Evolutionary conservation across 2,888 invertebrate species (phyloP).

Genomic region (Leucozona laternaria): DNA sequence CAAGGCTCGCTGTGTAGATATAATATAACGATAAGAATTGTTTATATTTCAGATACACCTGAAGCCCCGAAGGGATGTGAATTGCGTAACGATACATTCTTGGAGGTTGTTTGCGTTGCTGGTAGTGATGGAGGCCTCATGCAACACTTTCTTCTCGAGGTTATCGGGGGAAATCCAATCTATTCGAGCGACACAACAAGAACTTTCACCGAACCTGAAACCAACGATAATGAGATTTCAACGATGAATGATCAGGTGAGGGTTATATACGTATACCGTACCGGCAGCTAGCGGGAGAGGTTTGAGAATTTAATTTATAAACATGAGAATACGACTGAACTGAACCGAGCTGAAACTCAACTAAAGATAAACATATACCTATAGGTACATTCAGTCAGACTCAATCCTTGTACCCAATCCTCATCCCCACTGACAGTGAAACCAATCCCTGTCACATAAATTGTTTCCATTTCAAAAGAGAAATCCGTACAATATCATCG

Average conservation of each 20-base stretch:
- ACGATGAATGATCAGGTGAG: conserved; percentile 88
- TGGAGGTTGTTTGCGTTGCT: conserved; percentile 90
- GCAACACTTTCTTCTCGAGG: conserved; percentile 93
- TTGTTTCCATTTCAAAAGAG: conserved; percentile 75
- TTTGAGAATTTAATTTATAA: conserved; percentile 75
- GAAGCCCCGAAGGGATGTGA: conserved; percentile 91
- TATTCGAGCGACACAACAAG: conserved; percentile 84
- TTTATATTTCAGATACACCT: conserved; percentile 87
- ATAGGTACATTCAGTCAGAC: conserved; percentile 4
- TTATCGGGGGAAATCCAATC: conserved; percentile 86
- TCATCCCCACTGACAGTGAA: conserved; percentile 47
- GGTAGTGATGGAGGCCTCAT: conserved; percentile 92
- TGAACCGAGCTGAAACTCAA: conserved; percentile 27
- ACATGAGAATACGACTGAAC: conserved; percentile 64
- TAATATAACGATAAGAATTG: conserved; percentile 63
- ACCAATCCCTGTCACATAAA: conserved; percentile 74
- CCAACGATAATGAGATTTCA: conserved; percentile 86
- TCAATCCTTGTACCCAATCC: not conserved
- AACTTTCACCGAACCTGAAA: conserved; percentile 80
- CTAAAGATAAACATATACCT: conserved; percentile 48
- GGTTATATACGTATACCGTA: too few species aligned
- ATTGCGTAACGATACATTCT: conserved; percentile 87
- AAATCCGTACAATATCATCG: conserved; percentile 71
- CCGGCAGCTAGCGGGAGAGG: conserved; percentile 21
- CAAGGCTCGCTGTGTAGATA: conserved; percentile 40